A percentile compares a stretch with the other conserved stretches of the same genome.
These are phyloP conservation scores for Guaruba guarouba DNA, from an alignment of 2,113 vertebrate species.

Conservation along the genomic window DNA sequence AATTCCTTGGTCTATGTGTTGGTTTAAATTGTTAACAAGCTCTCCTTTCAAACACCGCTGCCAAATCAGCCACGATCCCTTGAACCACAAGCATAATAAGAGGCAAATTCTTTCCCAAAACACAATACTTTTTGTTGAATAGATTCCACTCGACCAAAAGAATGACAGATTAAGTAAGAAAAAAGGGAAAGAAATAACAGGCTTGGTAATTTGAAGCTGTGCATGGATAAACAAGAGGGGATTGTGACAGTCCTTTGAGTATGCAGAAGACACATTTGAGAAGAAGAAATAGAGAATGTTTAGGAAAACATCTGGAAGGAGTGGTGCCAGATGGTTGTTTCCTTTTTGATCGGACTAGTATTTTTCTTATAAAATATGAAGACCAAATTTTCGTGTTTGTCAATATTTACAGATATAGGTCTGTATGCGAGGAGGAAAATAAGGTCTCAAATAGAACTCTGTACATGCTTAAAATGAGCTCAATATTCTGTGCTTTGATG, in stretches of 20 bases:
- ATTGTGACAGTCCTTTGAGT: background rate
- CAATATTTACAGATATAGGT: conserved; percentile 17
- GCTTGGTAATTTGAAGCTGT: background rate
- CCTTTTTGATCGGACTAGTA: background rate
- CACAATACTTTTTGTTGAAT: background rate
- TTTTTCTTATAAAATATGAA: conserved; percentile 6
- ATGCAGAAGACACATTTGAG: background rate
- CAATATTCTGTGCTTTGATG: conserved; percentile 16
- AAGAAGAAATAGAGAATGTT: background rate
- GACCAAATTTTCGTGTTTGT: conserved; percentile 9
- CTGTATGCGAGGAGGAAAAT: background rate
- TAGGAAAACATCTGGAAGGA: conserved; percentile 8
- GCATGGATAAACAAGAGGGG: background rate
- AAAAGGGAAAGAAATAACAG: background rate
- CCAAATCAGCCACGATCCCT: background rate
- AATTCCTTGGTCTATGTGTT: background rate
- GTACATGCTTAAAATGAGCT: conserved; percentile 5
- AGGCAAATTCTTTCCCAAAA: conserved; percentile 25
- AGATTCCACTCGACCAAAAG: background rate
- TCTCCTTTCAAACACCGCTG: background rate
- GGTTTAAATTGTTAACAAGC: background rate
- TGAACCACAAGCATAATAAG: background rate
- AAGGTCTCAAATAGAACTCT: background rate
- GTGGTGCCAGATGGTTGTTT: background rate
- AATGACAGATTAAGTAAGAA: background rate